Evolutionary conservation across 35 echinoderm and acorn worm species (phyloP).

Genomic region (Ophiothrix spiculata): DNA sequence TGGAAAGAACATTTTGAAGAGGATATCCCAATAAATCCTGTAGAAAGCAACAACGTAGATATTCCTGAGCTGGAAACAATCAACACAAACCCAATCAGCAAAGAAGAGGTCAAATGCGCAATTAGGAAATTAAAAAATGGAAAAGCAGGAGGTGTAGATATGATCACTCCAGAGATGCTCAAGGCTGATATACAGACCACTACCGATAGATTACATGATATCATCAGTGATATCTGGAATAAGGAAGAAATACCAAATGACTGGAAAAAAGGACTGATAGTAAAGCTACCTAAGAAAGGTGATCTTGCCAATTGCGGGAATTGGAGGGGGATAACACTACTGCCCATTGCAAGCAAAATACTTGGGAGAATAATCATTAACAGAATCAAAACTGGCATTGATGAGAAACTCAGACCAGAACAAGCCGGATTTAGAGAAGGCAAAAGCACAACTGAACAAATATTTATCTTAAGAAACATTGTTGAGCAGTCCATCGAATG

Average conservation of each 20-base stretch:
- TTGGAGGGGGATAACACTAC: constrained; percentile 29
- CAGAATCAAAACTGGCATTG: no score
- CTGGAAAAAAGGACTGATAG: constrained; percentile 16
- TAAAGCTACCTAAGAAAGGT: constrained; percentile 41
- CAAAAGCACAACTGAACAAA: no score
- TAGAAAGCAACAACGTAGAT: not conserved
- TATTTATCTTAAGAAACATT: no score
- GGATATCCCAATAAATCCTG: not conserved
- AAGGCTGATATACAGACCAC: not conserved
- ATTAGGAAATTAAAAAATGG: constrained; percentile 4
- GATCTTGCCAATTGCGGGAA: constrained; percentile 33
- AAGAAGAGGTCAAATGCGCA: not conserved
- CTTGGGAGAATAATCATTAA: no score
- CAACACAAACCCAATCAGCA: not conserved
- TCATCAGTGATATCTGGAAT: constrained; percentile 4
- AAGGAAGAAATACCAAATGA: constrained; percentile 3
- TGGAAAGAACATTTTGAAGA: constrained; percentile 5
- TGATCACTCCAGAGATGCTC: not conserved
- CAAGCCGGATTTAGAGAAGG: no score
- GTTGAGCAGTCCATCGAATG: no score
- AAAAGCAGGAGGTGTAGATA: constrained; percentile 6
- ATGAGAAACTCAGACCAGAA: no score
- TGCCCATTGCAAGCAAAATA: no score
- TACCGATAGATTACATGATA: not conserved
- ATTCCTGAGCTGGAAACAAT: not conserved